These are phyloP conservation scores for Toxotes chatareus DNA, from an alignment of 2,113 vertebrate species.

Conservation along the genomic window DNA sequence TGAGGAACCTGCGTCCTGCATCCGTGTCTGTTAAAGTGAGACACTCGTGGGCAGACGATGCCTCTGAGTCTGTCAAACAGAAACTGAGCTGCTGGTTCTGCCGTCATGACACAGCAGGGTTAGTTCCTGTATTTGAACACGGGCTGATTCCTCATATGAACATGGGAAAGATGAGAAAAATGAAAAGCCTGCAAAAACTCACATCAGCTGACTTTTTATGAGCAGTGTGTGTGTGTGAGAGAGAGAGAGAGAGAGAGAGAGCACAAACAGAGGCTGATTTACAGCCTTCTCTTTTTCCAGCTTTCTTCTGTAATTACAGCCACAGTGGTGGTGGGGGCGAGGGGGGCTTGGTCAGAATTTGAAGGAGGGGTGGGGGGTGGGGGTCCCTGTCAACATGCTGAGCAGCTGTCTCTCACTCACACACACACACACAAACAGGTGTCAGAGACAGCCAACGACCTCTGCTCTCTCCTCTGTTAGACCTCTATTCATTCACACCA, in stretches of 20 bases:
- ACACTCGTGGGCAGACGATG: no score
- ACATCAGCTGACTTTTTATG: conserved; percentile 59
- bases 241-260: no score
- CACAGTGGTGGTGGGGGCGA: neutral
- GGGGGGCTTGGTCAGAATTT: conserved; percentile 12
- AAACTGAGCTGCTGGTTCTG: neutral
- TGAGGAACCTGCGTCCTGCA: no score
- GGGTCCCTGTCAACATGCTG: conserved; percentile 35
- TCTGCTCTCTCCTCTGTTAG: conserved; percentile 69
- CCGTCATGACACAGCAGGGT: conserved; percentile 33
- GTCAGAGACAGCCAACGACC: conserved; percentile 69
- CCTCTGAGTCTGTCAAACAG: neutral
- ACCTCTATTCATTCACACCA: conserved; percentile 64
- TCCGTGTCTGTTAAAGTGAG: no score
- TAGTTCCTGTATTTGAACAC: conserved; percentile 52
- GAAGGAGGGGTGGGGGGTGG: neutral
- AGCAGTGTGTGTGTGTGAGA: conserved; percentile 12
- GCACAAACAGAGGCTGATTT: neutral
- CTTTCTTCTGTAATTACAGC: conserved; percentile 66
- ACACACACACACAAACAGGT: conserved; percentile 66
- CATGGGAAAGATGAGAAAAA: conserved; percentile 18
- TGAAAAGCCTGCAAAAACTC: conserved; percentile 39
- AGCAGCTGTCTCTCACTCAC: conserved; percentile 69
- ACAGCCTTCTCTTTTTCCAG: conserved; percentile 8
- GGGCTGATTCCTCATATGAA: conserved; percentile 33